A percentile compares a stretch with the other conserved stretches of the same genome.
Evolutionary conservation across 2,113 vertebrate species (phyloP).

Genomic region (Thermophis baileyi): DNA sequence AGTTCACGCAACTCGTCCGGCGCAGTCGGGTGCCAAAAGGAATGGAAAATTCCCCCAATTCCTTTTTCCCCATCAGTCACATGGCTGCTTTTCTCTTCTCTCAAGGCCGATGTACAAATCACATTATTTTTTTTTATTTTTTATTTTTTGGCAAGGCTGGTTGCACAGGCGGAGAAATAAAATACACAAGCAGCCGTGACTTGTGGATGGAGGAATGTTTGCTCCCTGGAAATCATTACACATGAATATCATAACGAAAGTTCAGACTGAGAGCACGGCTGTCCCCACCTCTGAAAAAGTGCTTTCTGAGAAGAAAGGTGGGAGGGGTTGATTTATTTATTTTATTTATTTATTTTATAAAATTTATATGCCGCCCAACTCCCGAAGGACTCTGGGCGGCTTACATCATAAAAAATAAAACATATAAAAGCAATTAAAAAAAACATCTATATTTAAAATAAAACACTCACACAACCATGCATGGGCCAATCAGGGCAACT

Average conservation of each 20-base stretch:
- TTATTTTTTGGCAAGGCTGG: neutral
- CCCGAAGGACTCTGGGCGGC: too few species aligned
- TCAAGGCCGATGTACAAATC: neutral
- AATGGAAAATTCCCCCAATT: neutral
- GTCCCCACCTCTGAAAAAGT: neutral
- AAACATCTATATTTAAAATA: too few species aligned
- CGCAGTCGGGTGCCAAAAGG: neutral
- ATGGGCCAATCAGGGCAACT: too few species aligned
- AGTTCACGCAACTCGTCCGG: neutral
- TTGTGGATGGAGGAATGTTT: neutral
- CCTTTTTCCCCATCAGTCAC: too few species aligned
- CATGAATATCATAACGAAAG: neutral
- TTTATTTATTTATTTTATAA: too few species aligned
- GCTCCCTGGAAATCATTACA: neutral
- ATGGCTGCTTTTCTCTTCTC: accelerated
- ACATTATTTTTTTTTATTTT: too few species aligned
- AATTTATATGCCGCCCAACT: too few species aligned
- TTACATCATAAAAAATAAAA: too few species aligned
- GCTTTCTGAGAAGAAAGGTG: neutral
- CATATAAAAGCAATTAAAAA: too few species aligned
- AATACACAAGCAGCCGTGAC: neutral
- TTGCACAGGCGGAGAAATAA: too few species aligned
- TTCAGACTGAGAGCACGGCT: neutral
- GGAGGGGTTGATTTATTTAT: neutral
- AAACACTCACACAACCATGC: too few species aligned